phyloP scores from a whole-genome alignment of 1,140 invertebrate genomes.

The Rhyacophila brunnea region DNA sequence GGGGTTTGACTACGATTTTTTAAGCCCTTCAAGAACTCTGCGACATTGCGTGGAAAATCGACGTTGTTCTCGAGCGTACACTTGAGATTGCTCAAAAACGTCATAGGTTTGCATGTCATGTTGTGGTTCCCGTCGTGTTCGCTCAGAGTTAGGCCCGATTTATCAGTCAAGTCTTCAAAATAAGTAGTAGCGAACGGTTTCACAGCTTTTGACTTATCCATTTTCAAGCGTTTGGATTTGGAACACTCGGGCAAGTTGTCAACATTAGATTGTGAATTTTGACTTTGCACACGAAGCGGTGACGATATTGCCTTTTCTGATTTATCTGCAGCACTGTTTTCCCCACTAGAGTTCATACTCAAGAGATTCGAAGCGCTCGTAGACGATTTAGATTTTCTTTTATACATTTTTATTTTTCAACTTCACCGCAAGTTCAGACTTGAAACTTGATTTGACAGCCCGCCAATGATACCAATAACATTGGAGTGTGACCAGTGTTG shows the following conservation, averaged over 20 bases:
- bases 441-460: slow-evolving; percentile 6
- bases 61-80: slow-evolving; percentile 45
- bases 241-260: neutral
- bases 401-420: slow-evolving; percentile 15
- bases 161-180: slow-evolving; percentile 22
- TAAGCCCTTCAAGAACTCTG: slow-evolving; percentile 42
- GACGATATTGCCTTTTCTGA: slow-evolving; percentile 6
- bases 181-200: slow-evolving; percentile 26
- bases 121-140: slow-evolving; percentile 11
- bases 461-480: slow-evolving; percentile 3
- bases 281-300: slow-evolving; percentile 1
- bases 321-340: slow-evolving; percentile 15
- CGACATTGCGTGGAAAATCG: slow-evolving; percentile 46
- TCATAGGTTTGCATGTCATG: slow-evolving; percentile 37
- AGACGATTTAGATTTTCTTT: slow-evolving; percentile 20
- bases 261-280: neutral
- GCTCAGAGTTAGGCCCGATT: slow-evolving; percentile 18
- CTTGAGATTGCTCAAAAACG: slow-evolving; percentile 44
- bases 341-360: neutral
- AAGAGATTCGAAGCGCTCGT: neutral
- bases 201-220: slow-evolving; percentile 5
- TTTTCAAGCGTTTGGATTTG: slow-evolving; percentile 14
- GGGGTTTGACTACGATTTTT: slow-evolving; percentile 41
- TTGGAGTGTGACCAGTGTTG: too few species aligned
- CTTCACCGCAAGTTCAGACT: neutral